Evolutionary conservation across 1,140 invertebrate genomes (phyloP).

Genomic region (Drosophila truncata): DNA sequence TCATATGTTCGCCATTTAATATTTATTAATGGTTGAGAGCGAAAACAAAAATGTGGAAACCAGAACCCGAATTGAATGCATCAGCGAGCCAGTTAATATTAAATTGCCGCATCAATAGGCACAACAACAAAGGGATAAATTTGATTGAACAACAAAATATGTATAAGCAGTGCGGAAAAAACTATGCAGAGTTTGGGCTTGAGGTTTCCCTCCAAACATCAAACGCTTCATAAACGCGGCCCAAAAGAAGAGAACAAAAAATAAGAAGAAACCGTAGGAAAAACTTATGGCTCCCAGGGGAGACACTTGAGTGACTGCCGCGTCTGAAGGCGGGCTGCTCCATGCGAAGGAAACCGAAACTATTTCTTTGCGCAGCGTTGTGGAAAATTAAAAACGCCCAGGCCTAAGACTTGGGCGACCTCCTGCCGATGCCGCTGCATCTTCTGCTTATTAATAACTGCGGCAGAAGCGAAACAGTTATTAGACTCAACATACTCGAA

Average conservation of each 20-base stretch:
- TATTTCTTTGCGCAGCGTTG: constrained; percentile 84
- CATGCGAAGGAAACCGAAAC: constrained; percentile 57
- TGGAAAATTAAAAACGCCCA: constrained; percentile 81
- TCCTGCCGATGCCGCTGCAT: constrained; percentile 34
- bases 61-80: constrained; percentile 67
- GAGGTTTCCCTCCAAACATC: constrained; percentile 62
- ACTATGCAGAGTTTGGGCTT: constrained; percentile 55
- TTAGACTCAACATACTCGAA: constrained; percentile 61
- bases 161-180: constrained; percentile 30
- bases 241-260: constrained; percentile 23
- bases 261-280: not conserved
- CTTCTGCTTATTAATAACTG: constrained; percentile 75
- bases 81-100: constrained; percentile 80
- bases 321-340: constrained; percentile 11
- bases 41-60: constrained; percentile 25
- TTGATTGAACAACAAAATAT: constrained; percentile 39
- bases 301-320: constrained; percentile 80
- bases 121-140: constrained; percentile 54
- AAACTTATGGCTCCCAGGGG: constrained; percentile 73
- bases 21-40: constrained; percentile 68
- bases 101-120: constrained; percentile 73
- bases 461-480: constrained; percentile 64
- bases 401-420: constrained; percentile 30
- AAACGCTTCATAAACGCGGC: constrained; percentile 79
- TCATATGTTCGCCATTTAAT: constrained; percentile 59